Base-by-base conservation (phyloP, 2,888 invertebrate genomes). In the Himalopsyche tibetana region DNA sequence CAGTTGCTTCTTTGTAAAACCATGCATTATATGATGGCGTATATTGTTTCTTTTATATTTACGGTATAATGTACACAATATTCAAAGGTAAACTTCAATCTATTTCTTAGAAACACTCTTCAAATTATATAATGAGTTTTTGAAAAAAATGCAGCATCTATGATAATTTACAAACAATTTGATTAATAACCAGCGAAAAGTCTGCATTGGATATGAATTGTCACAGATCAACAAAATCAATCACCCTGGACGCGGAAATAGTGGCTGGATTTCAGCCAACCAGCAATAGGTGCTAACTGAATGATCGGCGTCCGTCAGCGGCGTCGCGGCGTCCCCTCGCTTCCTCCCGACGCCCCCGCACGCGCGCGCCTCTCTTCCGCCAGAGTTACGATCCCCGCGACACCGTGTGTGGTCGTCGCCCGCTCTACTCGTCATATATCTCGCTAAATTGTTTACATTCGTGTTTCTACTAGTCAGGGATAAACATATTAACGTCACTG, bases 221-320 rank as follows among this genome's bases (percentile, higher is more conserved):
- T 74, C 74, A 74, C 74, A 36, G 19, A 74, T 74, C 74, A 28
- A 74, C 74, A 74, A 74, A 74, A 74, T 74, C 74, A 74, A 74
- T 74, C 74, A 74, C 74, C 74, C 74, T 74, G 74, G 36, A 74
- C 74, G 74, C 74, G 36, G 74, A 74, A 74, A 74, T 74, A 74
- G 74, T 36, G 74, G 19, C 74, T 74, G 74, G 74, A 74, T 38
- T 74, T 74, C 38, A 74, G 74, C 74, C 74, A 74, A 74, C 74
- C 74, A 74, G 74, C 74, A 36, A 74, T 38, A 88, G 85, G 88
- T 89, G 89, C 89, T 89, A 89, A 89, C 88, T 87, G 89, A 89
- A 88, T 89, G 86, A 87, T 87, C 86, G 87, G 82, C 85, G 85
- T 84, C 86, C 80, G 84, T 84, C 84, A 80, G 82, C 85, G 42